Base-by-base conservation (phyloP, 2,113 vertebrate species). In the Rhegmatorhina hoffmannsi region DNA sequence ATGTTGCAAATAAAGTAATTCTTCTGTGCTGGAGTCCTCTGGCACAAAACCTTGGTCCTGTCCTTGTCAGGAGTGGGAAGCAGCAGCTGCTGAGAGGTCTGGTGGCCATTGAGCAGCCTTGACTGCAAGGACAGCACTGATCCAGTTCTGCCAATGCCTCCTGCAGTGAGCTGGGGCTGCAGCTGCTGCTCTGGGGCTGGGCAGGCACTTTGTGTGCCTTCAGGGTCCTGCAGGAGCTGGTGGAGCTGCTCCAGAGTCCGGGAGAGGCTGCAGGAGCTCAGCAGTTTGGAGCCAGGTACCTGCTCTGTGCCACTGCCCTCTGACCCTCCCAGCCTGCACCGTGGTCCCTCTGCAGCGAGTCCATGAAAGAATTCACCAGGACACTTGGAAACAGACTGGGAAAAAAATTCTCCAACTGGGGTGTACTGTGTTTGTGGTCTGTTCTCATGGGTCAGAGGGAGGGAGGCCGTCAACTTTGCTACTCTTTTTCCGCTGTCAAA, bases 271-370 rank as follows among this genome's bases (percentile, higher is more conserved):
- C 62, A 64, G 38, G 62, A 64, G 12, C 3, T 33, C 62, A 43
- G 38, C 38, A 64, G 12, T 4, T 34, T 12, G 17, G 6, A 63
- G 29, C 24, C 44, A 36, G 70, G 60, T 73, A 49, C 8, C 3
- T 31, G 64, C 82, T 72, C 17, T 36, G 52, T 34, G 8, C 56
- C 46, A 6, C 16, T 55, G 62, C 16, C 15, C 17, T 28, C 25
- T 55, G 66, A 4, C 38, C 67, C 62, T 69, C 47, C 64, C 53
- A 29, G 38, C 18, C 17, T 17, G 15, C n/a, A 64, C 3, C 6
- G 8, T 33, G 55, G 81, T 81, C 14, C 19, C 52, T 52, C 66
- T 96, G 64, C 96, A 98, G 97, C 70, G 74, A 15, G 70, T 70
- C 13, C 25, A 1, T 2, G 25, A 60, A 87, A 10, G 56, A 89